Base-by-base conservation (phyloP, 2,113 vertebrate species). In the Symphodus melops region DNA sequence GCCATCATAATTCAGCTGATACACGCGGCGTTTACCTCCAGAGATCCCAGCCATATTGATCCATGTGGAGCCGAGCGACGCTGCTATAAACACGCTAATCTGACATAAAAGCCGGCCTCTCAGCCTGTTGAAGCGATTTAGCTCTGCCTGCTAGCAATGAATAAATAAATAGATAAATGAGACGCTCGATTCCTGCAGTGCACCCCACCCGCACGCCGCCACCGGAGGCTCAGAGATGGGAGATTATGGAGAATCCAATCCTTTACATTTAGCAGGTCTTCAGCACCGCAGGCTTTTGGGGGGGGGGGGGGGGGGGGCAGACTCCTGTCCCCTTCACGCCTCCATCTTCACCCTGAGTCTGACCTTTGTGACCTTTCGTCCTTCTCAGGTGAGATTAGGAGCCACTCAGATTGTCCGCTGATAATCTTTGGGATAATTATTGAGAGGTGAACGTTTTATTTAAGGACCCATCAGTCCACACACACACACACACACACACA, bases 121-220 rank as follows among this genome's bases (percentile, higher is more conserved):
- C 39, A 56, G 77, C 70, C 84, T 76, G 81, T 86, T 81, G 82
- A 85, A 89, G 84, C 63, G 72, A 85, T 92, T 91, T 84, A 86
- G 77, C 82, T 77, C 66, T 75, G 80, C 79, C 88, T 82, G 61
- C 59, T 89, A 83, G 83, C 92, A 77, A 91, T 92, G 91, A 92
- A 94, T 92, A 92, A 90, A 91, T 92, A 92, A 92, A 90, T 68
- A 88, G 87, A 85, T 85, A 85, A 88, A 90, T 86, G 72, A 88
- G 85, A 86, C 68, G 59, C 73, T 75, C 70, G 77, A 86, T 87
- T 69, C 67, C 69, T 13, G 58, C 37, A 11, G 41, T 64, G 77
- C 52, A 76, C 81, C 60, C 82, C 57, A 70, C 83, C 64, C 51
- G 23, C 72, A 78, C 60, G 58, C 14, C 60, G 58, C 14, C n/a